Evolutionary conservation across 2,797 vertebrate genomes (phyloP).

Genomic region (Trachops cirrhosus): DNA sequence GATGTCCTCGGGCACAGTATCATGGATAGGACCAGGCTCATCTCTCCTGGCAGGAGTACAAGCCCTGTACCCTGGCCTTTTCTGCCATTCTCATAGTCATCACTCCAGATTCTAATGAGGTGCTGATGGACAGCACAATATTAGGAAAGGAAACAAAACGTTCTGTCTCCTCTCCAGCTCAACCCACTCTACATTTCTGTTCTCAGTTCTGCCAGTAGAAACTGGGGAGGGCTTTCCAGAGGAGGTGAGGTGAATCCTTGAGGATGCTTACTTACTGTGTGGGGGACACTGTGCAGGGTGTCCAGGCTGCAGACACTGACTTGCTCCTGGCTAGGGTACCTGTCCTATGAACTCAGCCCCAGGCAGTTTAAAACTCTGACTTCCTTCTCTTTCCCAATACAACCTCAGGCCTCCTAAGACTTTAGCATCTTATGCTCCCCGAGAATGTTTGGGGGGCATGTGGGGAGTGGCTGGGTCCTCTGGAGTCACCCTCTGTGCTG

Average conservation of each 20-base stretch:
- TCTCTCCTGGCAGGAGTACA: not conserved
- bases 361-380: not conserved
- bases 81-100: not conserved
- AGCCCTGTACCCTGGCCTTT: no score
- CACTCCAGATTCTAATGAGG: not conserved
- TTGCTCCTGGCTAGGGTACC: not conserved
- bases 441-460: not conserved
- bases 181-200: not conserved
- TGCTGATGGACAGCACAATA: fast-evolving
- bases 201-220: not conserved
- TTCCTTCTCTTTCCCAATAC: not conserved
- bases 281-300: not conserved
- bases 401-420: not conserved
- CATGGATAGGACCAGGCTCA: not conserved
- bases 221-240: not conserved
- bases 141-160: not conserved
- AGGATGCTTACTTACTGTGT: not conserved
- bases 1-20: not conserved
- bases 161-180: not conserved
- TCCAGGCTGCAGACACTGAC: no score
- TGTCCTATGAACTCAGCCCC: not conserved
- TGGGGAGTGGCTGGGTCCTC: not conserved
- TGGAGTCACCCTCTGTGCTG: not conserved
- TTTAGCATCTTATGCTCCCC: not conserved
- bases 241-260: not conserved